These are phyloP conservation scores for Orthosia gracilis DNA, from an alignment of 2,888 invertebrate species.

Conservation along the genomic window DNA sequence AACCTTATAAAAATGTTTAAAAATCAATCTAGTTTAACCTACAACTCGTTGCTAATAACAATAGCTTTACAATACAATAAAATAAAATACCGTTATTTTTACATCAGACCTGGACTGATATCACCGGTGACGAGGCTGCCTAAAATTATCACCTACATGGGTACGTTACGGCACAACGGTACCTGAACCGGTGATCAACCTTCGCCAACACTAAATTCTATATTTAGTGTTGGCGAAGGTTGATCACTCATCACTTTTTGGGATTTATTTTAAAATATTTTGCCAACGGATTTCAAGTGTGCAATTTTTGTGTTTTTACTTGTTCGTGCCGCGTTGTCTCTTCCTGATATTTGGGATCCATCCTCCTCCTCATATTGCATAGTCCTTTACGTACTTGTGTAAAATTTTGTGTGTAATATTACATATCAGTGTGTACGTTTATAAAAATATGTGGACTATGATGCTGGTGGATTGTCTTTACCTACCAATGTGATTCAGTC, in stretches of 20 bases:
- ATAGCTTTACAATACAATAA: slow-evolving; percentile 32
- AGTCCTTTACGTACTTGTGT: no score
- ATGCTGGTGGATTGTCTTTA: no score
- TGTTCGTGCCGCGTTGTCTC: no score
- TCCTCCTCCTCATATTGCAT: no score
- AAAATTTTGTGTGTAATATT: no score
- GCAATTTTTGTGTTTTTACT: background rate
- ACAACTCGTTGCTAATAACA: slow-evolving; percentile 45
- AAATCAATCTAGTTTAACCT: slow-evolving; percentile 21
- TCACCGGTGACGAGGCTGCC: slow-evolving; percentile 52
- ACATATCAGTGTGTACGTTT: no score
- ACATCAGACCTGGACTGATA: slow-evolving; percentile 53
- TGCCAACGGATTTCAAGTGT: background rate
- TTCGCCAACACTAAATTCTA: slow-evolving; percentile 56
- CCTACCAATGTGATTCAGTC: no score
- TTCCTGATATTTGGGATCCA: no score
- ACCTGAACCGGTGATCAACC: slow-evolving; percentile 61
- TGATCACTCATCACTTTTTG: slow-evolving; percentile 21
- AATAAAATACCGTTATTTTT: slow-evolving; percentile 55
- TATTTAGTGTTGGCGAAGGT: no score
- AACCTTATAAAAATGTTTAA: background rate
- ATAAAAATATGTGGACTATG: no score
- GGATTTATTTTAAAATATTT: background rate
- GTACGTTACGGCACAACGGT: slow-evolving; percentile 54
- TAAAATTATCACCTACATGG: slow-evolving; percentile 67